Conservation (phyloP, 2,888 invertebrate genomes). For the Neoaliturus tenellus region DNA sequence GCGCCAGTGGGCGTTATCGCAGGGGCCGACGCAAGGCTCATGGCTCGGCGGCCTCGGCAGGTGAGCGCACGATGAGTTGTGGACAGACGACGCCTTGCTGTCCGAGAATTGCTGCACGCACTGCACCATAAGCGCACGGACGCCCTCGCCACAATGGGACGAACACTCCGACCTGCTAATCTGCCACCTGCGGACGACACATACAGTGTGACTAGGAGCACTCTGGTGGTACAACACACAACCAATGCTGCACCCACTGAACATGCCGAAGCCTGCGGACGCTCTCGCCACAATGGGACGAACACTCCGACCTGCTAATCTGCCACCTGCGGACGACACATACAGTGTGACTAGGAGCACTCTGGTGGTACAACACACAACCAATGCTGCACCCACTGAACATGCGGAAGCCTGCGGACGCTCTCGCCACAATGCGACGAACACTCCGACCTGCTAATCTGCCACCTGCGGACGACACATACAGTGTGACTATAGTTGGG, state of each 20-base stretch:
- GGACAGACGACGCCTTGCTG: conserved; percentile 65
- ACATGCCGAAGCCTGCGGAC: conserved; percentile 76
- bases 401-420: conserved; percentile 75
- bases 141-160: conserved; percentile 82
- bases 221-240: too few species aligned
- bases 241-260: conserved; percentile 78
- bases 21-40: conserved; percentile 79
- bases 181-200: conserved; percentile 74
- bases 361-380: too few species aligned
- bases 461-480: conserved; percentile 74
- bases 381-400: conserved; percentile 78
- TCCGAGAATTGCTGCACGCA: conserved; percentile 75
- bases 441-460: conserved; percentile 78
- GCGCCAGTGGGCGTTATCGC: conserved; percentile 80
- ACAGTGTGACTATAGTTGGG: too few species aligned
- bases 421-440: conserved; percentile 84
- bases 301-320: conserved; percentile 79
- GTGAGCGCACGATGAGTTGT: conserved; percentile 74
- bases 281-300: conserved; percentile 83
- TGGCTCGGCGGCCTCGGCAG: conserved; percentile 74
- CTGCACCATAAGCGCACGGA: conserved; percentile 76
- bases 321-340: conserved; percentile 74
- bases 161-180: conserved; percentile 80
- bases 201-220: too few species aligned
- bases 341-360: too few species aligned